Base-by-base conservation (phyloP, 2,113 vertebrate genomes). In the Cyrtonyx montezumae region DNA sequence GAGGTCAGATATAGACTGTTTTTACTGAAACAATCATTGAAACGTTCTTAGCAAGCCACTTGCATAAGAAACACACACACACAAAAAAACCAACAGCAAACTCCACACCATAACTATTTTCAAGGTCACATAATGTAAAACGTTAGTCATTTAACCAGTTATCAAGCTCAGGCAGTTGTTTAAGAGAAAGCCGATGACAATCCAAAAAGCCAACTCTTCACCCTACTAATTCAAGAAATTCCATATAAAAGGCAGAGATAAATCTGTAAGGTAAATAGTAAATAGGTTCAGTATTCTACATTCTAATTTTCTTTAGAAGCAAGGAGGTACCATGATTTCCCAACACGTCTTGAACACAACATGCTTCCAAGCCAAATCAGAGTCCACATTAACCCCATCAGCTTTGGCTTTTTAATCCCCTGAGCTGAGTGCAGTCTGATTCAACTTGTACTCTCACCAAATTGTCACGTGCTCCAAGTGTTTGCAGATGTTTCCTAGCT, bases 401-500 rank as follows among this genome's bases (percentile, higher is more conserved):
- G 76, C 69, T 71, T 76, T 9, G 61, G 71, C 67, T 85, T 92
- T 90, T 87, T 80, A 93, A 79, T 79, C 73, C 53, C 89, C 49
- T 2, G 36, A 87, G 75, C 53, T 0, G 1, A 21, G 55, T 51
- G 87, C 82, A 83, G 87, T 22, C 73, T 55, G 59, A 93, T 79
- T 74, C 65, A 93, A 83, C 78, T 43, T 37, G 74, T 65, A 66
- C 87, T 75, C 93, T 91, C 91, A 91, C 94, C 93, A 92, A 88
- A 79, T 79, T 83, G 68, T 94, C 93, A 96, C 94, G 93, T 95
- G 84, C 73, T 77, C 37, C 76, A 94, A 94, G 71, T 87, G 87
- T 85, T 91, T 91, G 87, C 93, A 92, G 94, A 96, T 91, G 81
- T 92, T 89, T 96, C 79, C 87, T 94, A 96, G 92, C 87, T 91